Base-by-base conservation (phyloP, 2,888 invertebrate genomes). In the Polylopha cassiicola region DNA sequence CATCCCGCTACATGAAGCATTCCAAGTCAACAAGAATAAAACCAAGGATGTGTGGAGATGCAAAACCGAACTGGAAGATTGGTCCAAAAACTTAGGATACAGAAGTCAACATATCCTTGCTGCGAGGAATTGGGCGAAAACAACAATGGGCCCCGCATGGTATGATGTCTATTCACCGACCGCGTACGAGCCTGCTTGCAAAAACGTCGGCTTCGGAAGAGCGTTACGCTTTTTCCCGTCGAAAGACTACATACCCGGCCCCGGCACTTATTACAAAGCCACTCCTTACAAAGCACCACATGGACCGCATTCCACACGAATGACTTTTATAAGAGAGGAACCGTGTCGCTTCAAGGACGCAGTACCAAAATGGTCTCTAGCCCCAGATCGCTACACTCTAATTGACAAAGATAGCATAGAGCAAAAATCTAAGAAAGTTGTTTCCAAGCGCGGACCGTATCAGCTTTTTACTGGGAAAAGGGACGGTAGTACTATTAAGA, bases 31-130 rank as follows among this genome's bases (percentile, higher is more conserved):
- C 13, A 34, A 29, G 15, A 33, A 18, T 5, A 13, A 36, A n/a
- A 6, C n/a, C 11, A 30, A 23, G 16, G 29, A 30, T 4, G 11
- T 15, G 7, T 41, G 41, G 41, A 14, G 13, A 7, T 34, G 17
- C 34, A 41, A 41, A 41, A 20, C 36, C 7, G 28, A 24, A 9
- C 15, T 36, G 23, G 41, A 41, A 30, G 24, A 30, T 2, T 41
- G 41, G 41, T 36, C 34, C 20, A 24, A 30, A 16, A 41, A 36
- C 16, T 14, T 41, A 16, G 34, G 41, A 7, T 41, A 26, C 13
- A 34, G 41, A 13, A 41, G 36, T 11, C 24, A 20, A n/a, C 8
- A 18, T 10, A 36, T 36, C 5, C 30, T 41, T 2, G 15, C 23
- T 16, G 13, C 11, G 3, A 18, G 34, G n/a, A 6, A 24, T 0